Percentiles rank a stretch among this genome's conserved stretches.
Evolutionary conservation across 2,797 vertebrate genomes (phyloP).

Genomic region (Mico argentatus): DNA sequence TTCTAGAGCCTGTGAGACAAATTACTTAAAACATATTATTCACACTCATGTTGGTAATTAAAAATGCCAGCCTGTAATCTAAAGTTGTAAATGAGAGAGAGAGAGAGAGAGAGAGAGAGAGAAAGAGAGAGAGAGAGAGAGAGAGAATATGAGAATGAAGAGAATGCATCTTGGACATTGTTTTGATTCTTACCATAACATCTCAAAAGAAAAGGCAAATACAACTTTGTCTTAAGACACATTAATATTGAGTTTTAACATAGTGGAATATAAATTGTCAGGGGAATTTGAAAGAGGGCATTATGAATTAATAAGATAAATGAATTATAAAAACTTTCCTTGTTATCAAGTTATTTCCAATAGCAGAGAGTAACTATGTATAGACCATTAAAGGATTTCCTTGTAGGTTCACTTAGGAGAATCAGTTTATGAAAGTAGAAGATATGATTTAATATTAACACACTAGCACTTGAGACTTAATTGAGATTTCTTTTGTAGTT

Average conservation of each 20-base stretch:
- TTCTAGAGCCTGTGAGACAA: not conserved
- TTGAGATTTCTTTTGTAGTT: not conserved
- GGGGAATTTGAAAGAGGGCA: not conserved
- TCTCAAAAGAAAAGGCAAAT: not conserved
- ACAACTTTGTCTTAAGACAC: not conserved
- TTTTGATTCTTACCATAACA: not conserved
- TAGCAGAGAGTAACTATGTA: not conserved
- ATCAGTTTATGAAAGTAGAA: not conserved
- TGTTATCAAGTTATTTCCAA: not conserved
- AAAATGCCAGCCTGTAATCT: not conserved
- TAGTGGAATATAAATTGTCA: not conserved
- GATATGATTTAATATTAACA: not conserved
- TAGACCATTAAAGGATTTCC: not conserved
- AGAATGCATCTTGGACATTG: not conserved
- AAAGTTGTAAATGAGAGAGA: not conserved
- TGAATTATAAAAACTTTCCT: not conserved
- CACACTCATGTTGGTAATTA: slow-evolving; percentile 15
- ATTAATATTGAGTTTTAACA: not conserved
- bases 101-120: not conserved
- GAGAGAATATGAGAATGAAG: no score
- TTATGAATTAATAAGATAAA: not conserved
- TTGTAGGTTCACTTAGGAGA: not conserved
- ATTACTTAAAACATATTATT: slow-evolving; percentile 11
- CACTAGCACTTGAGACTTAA: not conserved
- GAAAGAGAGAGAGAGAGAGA: not conserved